A percentile compares a stretch with the other conserved stretches of the same genome.
phyloP scores from a whole-genome alignment of 2,888 invertebrate species.

The Vanessa cardui region DNA sequence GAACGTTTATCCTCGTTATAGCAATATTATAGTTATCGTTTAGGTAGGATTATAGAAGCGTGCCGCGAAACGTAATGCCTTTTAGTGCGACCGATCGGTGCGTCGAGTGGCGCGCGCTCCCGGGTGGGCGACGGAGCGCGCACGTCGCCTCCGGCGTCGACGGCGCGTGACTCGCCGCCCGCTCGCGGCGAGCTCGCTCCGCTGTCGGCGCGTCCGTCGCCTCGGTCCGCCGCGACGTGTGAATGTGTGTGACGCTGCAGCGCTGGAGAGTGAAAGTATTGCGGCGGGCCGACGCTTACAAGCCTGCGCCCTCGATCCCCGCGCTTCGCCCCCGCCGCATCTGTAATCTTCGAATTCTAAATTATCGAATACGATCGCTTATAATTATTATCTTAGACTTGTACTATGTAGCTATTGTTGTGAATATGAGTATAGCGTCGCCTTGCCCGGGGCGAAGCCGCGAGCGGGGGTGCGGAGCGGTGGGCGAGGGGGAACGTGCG shows the following conservation, averaged over 20 bases:
- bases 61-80: slow-evolving; percentile 48
- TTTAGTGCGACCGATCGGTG: slow-evolving; percentile 43
- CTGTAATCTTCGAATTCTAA: slow-evolving; percentile 70
- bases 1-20: slow-evolving; percentile 55
- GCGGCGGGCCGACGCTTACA: slow-evolving; percentile 44
- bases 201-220: slow-evolving; percentile 38
- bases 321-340: slow-evolving; percentile 53
- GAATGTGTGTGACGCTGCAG: slow-evolving; percentile 34
- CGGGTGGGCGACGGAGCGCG: slow-evolving; percentile 26
- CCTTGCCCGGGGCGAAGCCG: slow-evolving; percentile 43
- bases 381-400: slow-evolving; percentile 71
- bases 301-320: slow-evolving; percentile 44
- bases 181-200: slow-evolving; percentile 27
- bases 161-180: slow-evolving; percentile 28
- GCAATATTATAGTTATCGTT: slow-evolving; percentile 58
- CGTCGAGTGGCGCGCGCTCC: slow-evolving; percentile 42
- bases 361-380: slow-evolving; percentile 72
- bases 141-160: slow-evolving; percentile 15
- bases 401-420: slow-evolving; percentile 76
- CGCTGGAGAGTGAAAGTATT: slow-evolving; percentile 38
- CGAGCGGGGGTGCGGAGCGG: slow-evolving; percentile 43
- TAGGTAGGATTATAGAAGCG: slow-evolving; percentile 53
- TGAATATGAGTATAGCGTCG: slow-evolving; percentile 58
- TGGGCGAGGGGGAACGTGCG: slow-evolving; percentile 33
- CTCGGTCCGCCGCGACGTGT: slow-evolving; percentile 41